Evolutionary conservation across 2,113 vertebrate species (phyloP), one percentile per base, ranked within the genome.

Genomic region (Chrysemys picta): DNA sequence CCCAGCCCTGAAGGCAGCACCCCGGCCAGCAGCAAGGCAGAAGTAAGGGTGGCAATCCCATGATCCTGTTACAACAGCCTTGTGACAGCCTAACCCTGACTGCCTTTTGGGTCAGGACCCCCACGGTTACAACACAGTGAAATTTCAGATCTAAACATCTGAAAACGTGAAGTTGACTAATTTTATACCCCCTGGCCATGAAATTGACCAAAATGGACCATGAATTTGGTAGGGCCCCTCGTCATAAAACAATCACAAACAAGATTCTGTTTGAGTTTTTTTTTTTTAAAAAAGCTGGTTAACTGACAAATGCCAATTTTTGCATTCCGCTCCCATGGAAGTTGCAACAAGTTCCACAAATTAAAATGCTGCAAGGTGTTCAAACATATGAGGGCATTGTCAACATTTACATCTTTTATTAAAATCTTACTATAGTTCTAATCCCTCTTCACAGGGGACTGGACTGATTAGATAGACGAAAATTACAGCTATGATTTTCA

Each of bases 401-500:
- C 2, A 92, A 42, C 89, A 92, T 92, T 92, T 95, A 96, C 29
- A 47, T 78, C 24, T 27, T 78, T 78, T 8, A 24, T 42, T 78
- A 78, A 78, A 78, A 78, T 45, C 42, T 45, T 78, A 45, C 13
- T 27, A 24, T 78, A 13, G 24, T 27, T 78, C 54, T 81, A 29
- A 47, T 57, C 79, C 89, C 65, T 78, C 80, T 78, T 82, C 53
- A 56, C 11, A 53, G 38, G 53, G 85, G 22, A 83, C 69, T 42
- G 69, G 8, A 84, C 21, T 78, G 24, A 78, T 47, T 47, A 96
- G 93, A 91, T n/a, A 94, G 85, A 29, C 82, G 82, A 87, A 95
- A 21, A 31, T 85, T 88, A 88, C 80, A 84, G 69, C 56, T 69
- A 57, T 47, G 27, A 31, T 91, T 93, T 45, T 93, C 79, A n/a